A percentile compares a stretch with the other conserved stretches of the same genome.
These are phyloP conservation scores for Smutsia temminckii DNA, from an alignment of 2,797 vertebrate genomes.

Conservation along the genomic window DNA sequence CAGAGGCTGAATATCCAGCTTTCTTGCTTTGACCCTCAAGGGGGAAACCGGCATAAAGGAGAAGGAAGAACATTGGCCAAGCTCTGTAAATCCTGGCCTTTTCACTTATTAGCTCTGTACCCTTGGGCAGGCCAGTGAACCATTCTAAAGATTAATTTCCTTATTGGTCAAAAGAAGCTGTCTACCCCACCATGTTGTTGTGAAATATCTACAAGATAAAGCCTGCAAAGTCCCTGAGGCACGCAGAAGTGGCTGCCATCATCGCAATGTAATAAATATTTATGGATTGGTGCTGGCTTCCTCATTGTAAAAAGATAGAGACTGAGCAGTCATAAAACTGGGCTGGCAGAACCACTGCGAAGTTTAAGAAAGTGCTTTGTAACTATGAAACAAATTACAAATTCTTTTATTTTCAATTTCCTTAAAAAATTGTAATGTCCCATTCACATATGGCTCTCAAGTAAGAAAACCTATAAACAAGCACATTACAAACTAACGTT, in stretches of 20 bases:
- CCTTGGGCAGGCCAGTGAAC: not conserved
- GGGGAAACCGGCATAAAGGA: not conserved
- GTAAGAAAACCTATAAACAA: not conserved
- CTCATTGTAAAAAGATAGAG: slow-evolving; percentile 4
- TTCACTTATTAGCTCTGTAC: not conserved
- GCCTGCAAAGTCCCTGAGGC: not conserved
- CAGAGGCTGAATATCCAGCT: not conserved
- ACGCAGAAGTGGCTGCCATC: not conserved
- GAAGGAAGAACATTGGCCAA: not conserved
- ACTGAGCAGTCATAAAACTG: slow-evolving; percentile 35
- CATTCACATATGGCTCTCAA: slow-evolving; percentile 16
- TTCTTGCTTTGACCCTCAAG: slow-evolving; percentile 9
- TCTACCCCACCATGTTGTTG: not conserved
- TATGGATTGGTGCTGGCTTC: slow-evolving; percentile 32
- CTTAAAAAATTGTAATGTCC: slow-evolving; percentile 58
- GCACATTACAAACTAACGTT: not conserved
- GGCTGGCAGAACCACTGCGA: not conserved
- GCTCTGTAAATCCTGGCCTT: not conserved
- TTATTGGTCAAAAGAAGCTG: not conserved
- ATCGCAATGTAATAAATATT: slow-evolving; percentile 60
- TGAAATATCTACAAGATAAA: not conserved
- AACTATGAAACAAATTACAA: slow-evolving; percentile 48
- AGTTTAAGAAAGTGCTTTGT: slow-evolving; percentile 26
- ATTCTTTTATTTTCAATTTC: not conserved
- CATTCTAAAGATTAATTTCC: not conserved